Evolutionary conservation across 2,113 vertebrate species (phyloP).

Genomic region (Rhipidura dahli): DNA sequence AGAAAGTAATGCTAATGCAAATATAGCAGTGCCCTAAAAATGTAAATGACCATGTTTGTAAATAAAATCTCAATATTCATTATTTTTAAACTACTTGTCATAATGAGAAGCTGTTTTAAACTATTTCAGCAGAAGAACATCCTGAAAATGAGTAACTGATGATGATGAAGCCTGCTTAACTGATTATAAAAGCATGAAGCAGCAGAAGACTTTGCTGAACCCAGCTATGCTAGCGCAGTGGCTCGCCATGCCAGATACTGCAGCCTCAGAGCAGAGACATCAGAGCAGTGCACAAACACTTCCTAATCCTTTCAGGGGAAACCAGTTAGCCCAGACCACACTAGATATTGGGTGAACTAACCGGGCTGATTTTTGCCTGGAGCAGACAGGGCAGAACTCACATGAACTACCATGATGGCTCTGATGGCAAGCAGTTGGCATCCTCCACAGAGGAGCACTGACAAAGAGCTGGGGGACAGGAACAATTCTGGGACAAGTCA

Average conservation of each 20-base stretch:
- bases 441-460: neutral
- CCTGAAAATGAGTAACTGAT: neutral
- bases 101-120: slow-evolving; percentile 2
- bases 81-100: neutral
- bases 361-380: neutral
- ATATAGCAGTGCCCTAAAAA: neutral
- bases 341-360: neutral
- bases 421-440: neutral
- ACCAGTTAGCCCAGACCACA: neutral
- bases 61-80: slow-evolving; percentile 12
- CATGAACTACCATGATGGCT: neutral
- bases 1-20: neutral
- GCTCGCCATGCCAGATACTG: neutral
- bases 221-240: neutral
- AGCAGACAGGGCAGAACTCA: neutral
- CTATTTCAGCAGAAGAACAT: neutral
- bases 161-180: neutral
- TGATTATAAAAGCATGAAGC: neutral
- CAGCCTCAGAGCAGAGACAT: neutral
- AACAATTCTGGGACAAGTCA: neutral
- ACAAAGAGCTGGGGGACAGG: neutral
- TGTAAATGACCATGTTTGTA: slow-evolving; percentile 15
- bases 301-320: neutral
- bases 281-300: neutral
- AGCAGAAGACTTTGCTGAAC: neutral